phyloP scores from a whole-genome alignment of 2,888 invertebrate species.

The Blera fallax region DNA sequence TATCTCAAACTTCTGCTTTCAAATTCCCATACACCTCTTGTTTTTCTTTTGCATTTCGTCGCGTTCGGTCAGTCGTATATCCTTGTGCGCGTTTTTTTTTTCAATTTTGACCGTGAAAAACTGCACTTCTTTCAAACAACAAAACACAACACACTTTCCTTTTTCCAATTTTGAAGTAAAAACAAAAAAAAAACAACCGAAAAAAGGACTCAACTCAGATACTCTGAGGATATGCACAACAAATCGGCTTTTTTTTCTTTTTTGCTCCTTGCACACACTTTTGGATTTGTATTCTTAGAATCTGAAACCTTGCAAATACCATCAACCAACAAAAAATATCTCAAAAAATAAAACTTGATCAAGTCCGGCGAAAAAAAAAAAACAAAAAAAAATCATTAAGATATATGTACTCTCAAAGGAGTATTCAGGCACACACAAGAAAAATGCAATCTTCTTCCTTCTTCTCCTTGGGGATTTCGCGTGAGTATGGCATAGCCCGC shows the following conservation, averaged over 20 bases:
- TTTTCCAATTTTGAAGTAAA: slow-evolving; percentile 67
- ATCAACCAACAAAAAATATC: slow-evolving; percentile 41
- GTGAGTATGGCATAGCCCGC: slow-evolving; percentile 69
- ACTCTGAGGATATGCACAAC: slow-evolving; percentile 31
- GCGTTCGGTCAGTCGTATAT: slow-evolving; percentile 17
- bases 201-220: slow-evolving; percentile 44
- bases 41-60: slow-evolving; percentile 16
- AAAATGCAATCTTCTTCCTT: slow-evolving; percentile 69
- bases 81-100: slow-evolving; percentile 60
- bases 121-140: slow-evolving; percentile 53
- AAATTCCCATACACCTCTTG: slow-evolving; percentile 16
- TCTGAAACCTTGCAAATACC: slow-evolving; percentile 67
- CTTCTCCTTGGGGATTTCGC: slow-evolving; percentile 72
- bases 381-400: slow-evolving; percentile 56
- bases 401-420: slow-evolving; percentile 62
- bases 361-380: too few relatives aligned
- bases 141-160: slow-evolving; percentile 69
- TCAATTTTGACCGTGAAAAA: slow-evolving; percentile 68
- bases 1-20: background rate
- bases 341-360: slow-evolving; percentile 29
- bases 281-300: slow-evolving; percentile 61
- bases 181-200: slow-evolving; percentile 35
- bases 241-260: slow-evolving; percentile 6
- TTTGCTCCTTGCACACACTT: slow-evolving; percentile 7
- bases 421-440: slow-evolving; percentile 66